phyloP scores from a whole-genome alignment of 2,888 invertebrate species.

The Arenicola marina region DNA sequence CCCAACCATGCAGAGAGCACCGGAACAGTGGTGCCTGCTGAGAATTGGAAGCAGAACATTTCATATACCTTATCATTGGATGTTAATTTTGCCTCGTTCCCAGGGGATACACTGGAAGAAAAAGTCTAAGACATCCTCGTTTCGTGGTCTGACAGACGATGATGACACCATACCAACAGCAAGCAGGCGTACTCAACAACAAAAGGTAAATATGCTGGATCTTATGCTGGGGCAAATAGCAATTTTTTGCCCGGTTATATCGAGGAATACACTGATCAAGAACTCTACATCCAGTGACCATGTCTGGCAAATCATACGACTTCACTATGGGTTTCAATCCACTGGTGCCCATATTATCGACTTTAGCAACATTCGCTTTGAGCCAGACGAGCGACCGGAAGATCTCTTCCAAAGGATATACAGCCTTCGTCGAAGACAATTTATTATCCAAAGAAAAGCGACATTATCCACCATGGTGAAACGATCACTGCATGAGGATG shows the following conservation, averaged over 20 bases:
- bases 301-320: neutral
- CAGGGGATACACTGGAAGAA: neutral
- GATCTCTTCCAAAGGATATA: neutral
- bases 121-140: no score
- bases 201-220: neutral
- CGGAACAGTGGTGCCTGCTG: neutral
- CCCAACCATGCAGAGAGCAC: no score
- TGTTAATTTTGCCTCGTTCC: neutral
- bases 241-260: neutral
- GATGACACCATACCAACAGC: no score
- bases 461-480: no score
- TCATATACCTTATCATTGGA: neutral
- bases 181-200: neutral
- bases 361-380: neutral
- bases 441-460: neutral
- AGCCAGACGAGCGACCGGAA: neutral
- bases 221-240: neutral
- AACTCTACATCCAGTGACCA: neutral
- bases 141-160: no score
- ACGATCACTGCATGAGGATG: neutral
- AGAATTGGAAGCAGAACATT: slow-evolving; percentile 5
- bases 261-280: neutral
- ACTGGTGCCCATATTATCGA: neutral
- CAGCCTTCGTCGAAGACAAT: no score
- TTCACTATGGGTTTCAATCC: neutral